phyloP scores from a whole-genome alignment of 2,113 vertebrate species.

The Odontesthes bonariensis region DNA sequence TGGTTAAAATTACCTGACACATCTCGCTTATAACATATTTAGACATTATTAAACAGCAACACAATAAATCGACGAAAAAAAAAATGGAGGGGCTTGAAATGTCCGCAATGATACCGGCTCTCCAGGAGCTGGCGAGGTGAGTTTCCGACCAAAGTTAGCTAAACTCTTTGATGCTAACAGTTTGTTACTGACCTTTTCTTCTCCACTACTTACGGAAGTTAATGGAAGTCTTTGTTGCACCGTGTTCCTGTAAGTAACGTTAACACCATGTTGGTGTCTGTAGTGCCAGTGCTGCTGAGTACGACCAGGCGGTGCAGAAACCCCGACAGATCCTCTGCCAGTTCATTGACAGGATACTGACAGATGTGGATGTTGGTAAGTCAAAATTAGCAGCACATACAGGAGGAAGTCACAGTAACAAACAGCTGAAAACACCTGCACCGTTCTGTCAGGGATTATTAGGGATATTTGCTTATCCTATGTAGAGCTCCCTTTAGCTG shows the following conservation, averaged over 20 bases:
- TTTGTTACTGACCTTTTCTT: background rate
- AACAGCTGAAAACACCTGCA: background rate
- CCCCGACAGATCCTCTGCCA: slow-evolving; percentile 97
- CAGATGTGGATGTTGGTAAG: slow-evolving; percentile 96
- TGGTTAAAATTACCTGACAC: background rate
- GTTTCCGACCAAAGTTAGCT: slow-evolving; percentile 24
- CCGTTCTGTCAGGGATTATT: too few relatives aligned
- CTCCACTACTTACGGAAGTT: background rate
- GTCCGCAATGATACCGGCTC: slow-evolving; percentile 96
- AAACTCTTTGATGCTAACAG: slow-evolving; percentile 21
- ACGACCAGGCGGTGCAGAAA: slow-evolving; percentile 91
- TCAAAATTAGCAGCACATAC: background rate
- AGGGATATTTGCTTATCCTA: too few relatives aligned
- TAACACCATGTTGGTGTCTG: slow-evolving; percentile 53
- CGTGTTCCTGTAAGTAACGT: background rate
- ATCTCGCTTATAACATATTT: rapidly evolving
- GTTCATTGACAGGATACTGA: slow-evolving; percentile 96
- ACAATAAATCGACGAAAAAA: background rate
- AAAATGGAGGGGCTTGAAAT: slow-evolving; percentile 89
- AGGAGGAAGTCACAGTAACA: background rate
- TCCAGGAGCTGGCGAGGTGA: slow-evolving; percentile 92
- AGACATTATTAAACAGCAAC: background rate
- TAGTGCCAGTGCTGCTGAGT: slow-evolving; percentile 89
- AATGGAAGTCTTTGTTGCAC: background rate
- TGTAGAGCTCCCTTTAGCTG: too few relatives aligned